phyloP scores from a whole-genome alignment of 2,888 invertebrate genomes.

The Teinopalpus imperialis region DNA sequence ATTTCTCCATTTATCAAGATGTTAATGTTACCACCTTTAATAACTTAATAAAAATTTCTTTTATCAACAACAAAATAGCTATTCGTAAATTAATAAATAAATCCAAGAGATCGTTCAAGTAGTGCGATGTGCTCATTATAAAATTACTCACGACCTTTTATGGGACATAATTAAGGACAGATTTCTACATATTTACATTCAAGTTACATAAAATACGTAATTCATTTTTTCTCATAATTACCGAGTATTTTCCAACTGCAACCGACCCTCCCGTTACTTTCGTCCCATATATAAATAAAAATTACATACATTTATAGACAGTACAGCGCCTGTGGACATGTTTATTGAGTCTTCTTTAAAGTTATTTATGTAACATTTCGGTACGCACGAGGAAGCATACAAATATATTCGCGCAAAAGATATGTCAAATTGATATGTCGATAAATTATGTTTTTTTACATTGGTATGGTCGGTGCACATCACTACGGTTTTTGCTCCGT shows the following conservation, averaged over 20 bases:
- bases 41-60: no score
- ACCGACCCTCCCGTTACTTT: slow-evolving; percentile 13
- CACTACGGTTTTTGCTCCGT: not conserved
- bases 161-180: slow-evolving; percentile 13
- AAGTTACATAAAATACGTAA: slow-evolving; percentile 14
- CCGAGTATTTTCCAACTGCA: slow-evolving; percentile 9
- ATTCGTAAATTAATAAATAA: slow-evolving; percentile 8
- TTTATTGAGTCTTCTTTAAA: slow-evolving; percentile 6
- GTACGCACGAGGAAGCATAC: no score
- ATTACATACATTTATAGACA: not conserved
- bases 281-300: slow-evolving; percentile 10
- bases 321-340: not conserved
- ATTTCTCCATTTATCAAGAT: no score
- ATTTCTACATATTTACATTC: slow-evolving; percentile 17
- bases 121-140: slow-evolving; percentile 1
- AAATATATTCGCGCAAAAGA: no score
- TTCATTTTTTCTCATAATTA: slow-evolving; percentile 16
- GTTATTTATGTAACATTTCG: no score
- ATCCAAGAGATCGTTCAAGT: slow-evolving; percentile 3
- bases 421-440: no score
- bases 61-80: no score
- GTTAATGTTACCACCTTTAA: no score
- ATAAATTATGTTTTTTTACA: no score
- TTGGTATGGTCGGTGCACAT: no score
- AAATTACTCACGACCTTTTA: slow-evolving; percentile 17